Evolutionary conservation across 2,113 vertebrate species (phyloP), one percentile per base, ranked within the genome.

Genomic region (Passer montanus): DNA sequence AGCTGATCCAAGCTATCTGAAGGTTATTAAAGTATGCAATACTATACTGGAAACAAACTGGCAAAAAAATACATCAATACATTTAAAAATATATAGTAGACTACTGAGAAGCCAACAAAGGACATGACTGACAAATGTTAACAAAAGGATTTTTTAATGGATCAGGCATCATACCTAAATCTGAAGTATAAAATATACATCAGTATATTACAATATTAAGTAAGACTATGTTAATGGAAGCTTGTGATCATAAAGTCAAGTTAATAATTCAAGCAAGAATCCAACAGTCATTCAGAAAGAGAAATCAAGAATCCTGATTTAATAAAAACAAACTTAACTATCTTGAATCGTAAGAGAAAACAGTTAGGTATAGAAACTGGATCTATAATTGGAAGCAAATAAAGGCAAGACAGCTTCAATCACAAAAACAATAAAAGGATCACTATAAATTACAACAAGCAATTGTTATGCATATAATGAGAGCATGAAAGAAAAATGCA

Each of bases 401-500:
- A 84, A 35, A 46, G 24, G 6, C 33, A 72, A 75, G 27, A 37
- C 6, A 68, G 17, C 76, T n/a, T 26, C 23, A 86, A 55, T 46
- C 55, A 82, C 4, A 58, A 82, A 85, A 84, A 30, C 21, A 72
- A 59, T 20, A 9, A 63, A 15, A 59, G 23, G 7, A 60, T 55
- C 23, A 13, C 15, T 43, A 63, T 5, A 68, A 76, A 66, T 76
- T 68, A 43, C n/a, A 62, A 59, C 5, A 55, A 66, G n/a, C 9
- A 78, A 44, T 44, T 70, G 4, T 31, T 58, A 55, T 2, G 6
- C 33, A 30, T 4, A 7, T 28, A 69, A 63, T 3, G 24, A 84
- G 5, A 69, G 8, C 20, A 52, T 0, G 0, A 37, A 83, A 68
- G 30, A 62, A 89, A 72, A 75, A 30, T 3, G 0, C 18, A 79